phyloP scores from a whole-genome alignment of 2,113 vertebrate species.

The Smithornis capensis region DNA sequence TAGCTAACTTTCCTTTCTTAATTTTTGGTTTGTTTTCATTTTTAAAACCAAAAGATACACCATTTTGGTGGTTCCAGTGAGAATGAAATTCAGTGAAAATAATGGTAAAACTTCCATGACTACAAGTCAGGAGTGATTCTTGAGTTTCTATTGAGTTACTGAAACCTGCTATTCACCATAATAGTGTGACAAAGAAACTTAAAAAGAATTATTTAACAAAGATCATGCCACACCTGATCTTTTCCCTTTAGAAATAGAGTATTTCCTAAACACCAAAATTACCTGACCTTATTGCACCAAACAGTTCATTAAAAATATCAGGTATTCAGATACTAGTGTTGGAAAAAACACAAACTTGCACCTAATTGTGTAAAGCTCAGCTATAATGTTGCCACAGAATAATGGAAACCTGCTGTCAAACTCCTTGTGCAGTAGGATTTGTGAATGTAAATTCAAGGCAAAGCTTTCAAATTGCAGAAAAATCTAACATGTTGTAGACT shows the following conservation, averaged over 20 bases:
- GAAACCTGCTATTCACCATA: neutral
- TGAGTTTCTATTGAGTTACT: neutral
- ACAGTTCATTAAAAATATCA: neutral
- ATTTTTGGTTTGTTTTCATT: neutral
- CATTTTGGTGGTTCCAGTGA: neutral
- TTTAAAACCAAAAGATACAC: neutral
- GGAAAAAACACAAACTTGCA: neutral
- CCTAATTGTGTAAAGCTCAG: neutral
- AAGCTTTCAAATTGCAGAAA: neutral
- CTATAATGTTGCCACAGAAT: neutral
- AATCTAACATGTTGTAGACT: neutral
- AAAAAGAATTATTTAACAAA: neutral
- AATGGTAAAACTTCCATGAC: neutral
- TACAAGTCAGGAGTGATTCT: neutral
- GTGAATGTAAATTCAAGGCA: neutral
- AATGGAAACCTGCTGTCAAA: neutral
- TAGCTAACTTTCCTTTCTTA: neutral
- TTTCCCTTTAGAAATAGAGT: neutral
- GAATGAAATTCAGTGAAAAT: neutral
- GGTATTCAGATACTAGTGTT: neutral
- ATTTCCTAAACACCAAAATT: neutral
- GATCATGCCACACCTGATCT: fast-evolving
- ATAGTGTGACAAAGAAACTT: neutral
- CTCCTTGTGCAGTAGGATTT: neutral
- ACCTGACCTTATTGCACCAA: neutral